These are phyloP conservation scores for Altica lythri DNA, from an alignment of 2,888 invertebrate species.

Conservation along the genomic window DNA sequence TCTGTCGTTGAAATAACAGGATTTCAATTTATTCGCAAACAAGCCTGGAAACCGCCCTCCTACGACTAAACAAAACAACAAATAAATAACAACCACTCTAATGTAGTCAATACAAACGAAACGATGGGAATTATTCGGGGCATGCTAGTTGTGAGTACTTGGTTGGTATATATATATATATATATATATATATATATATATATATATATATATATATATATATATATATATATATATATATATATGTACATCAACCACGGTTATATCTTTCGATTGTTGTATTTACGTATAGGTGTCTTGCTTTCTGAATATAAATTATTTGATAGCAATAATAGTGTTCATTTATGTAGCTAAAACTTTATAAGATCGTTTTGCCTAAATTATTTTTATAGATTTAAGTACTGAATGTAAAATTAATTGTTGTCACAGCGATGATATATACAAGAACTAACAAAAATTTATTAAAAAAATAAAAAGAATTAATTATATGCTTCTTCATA, in stretches of 20 bases:
- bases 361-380: not conserved
- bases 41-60: slow-evolving; percentile 24
- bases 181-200: too few relatives aligned
- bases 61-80: slow-evolving; percentile 27
- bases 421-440: too few relatives aligned
- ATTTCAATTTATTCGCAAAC: slow-evolving; percentile 39
- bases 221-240: not conserved
- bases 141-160: slow-evolving; percentile 14
- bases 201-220: too few relatives aligned
- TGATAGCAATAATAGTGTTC: slow-evolving; percentile 12
- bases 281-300: slow-evolving; percentile 11
- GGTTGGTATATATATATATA: not conserved
- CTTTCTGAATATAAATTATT: slow-evolving; percentile 16
- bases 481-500: not conserved
- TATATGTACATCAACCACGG: slow-evolving; percentile 5
- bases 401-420: too few relatives aligned
- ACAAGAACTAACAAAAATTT: not conserved
- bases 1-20: slow-evolving; percentile 38
- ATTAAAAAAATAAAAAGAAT: not conserved
- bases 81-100: slow-evolving; percentile 31
- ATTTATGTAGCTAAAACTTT: not conserved
- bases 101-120: slow-evolving; percentile 27
- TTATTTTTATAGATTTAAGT: too few relatives aligned
- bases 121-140: slow-evolving; percentile 21
- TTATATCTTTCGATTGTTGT: slow-evolving; percentile 14